Percentiles rank a stretch among this genome's conserved stretches.
phyloP scores from a whole-genome alignment of 2,888 invertebrate species.

The Acanthosoma haemorrhoidale region DNA sequence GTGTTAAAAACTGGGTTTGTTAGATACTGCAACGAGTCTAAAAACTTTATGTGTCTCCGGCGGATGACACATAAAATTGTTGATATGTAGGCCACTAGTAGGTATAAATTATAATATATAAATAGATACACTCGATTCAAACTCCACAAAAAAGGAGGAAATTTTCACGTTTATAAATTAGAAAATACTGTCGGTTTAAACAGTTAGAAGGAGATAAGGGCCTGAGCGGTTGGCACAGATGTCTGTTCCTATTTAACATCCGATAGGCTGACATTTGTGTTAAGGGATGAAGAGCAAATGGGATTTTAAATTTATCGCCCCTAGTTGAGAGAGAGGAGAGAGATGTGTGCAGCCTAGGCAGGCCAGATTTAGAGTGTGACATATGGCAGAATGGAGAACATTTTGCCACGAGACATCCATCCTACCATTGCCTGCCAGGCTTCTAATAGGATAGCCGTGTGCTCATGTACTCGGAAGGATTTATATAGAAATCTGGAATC shows the following conservation, averaged over 20 bases:
- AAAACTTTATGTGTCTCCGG: too few species aligned
- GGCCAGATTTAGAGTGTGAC: conserved; percentile 10
- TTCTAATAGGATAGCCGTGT: not conserved
- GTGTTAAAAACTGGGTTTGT: too few species aligned
- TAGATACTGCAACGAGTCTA: too few species aligned
- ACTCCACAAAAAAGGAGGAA: not conserved
- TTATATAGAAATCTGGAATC: conserved; percentile 12
- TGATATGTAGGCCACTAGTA: too few species aligned
- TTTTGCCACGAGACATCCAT: conserved; percentile 8
- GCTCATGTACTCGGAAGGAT: not conserved
- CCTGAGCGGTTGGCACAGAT: conserved; percentile 8
- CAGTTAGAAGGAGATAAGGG: conserved; percentile 8
- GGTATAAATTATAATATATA: too few species aligned
- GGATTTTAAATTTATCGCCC: conserved; percentile 9
- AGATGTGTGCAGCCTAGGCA: not conserved
- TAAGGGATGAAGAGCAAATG: conserved; percentile 14
- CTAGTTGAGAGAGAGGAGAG: not conserved
- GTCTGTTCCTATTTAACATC: conserved; percentile 14
- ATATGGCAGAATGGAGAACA: conserved; percentile 8
- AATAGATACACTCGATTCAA: too few species aligned
- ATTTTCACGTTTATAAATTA: not conserved
- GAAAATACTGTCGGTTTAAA: not conserved
- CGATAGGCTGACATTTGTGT: conserved; percentile 13
- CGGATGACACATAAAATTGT: too few species aligned
- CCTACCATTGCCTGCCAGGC: not conserved